phyloP scores from a whole-genome alignment of 2,797 vertebrate genomes.

The Falco columbarius region DNA sequence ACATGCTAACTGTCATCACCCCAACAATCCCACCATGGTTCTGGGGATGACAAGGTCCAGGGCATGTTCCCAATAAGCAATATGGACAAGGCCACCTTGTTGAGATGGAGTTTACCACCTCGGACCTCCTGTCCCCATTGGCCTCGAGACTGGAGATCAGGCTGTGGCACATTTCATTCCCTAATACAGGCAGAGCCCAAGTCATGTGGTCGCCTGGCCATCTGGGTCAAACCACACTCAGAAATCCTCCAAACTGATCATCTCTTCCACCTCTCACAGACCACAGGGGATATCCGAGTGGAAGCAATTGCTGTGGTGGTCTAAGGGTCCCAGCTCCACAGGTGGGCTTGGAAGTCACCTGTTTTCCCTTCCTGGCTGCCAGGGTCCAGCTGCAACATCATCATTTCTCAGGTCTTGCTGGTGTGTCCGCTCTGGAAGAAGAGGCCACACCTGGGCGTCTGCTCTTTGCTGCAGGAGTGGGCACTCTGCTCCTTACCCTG shows the following conservation, averaged over 20 bases:
- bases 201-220: neutral
- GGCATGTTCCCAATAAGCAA: neutral
- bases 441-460: neutral
- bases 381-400: neutral
- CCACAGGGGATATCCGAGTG: neutral
- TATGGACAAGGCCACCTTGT: neutral
- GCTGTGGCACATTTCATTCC: neutral
- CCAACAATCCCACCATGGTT: neutral
- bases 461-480: neutral
- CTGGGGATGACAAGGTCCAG: neutral
- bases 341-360: neutral
- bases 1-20: neutral
- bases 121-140: rapidly evolving
- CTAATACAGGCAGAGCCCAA: neutral
- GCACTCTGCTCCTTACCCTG: neutral
- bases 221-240: neutral
- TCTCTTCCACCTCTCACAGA: neutral
- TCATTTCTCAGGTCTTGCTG: constrained; percentile 11
- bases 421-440: neutral
- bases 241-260: neutral
- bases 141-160: neutral
- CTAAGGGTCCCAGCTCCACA: neutral
- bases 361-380: neutral
- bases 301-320: neutral
- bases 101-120: neutral